A percentile compares a stretch with the other conserved stretches of the same genome.
phyloP scores from a whole-genome alignment of 2,113 vertebrate genomes.

The Pygoscelis antarcticus region DNA sequence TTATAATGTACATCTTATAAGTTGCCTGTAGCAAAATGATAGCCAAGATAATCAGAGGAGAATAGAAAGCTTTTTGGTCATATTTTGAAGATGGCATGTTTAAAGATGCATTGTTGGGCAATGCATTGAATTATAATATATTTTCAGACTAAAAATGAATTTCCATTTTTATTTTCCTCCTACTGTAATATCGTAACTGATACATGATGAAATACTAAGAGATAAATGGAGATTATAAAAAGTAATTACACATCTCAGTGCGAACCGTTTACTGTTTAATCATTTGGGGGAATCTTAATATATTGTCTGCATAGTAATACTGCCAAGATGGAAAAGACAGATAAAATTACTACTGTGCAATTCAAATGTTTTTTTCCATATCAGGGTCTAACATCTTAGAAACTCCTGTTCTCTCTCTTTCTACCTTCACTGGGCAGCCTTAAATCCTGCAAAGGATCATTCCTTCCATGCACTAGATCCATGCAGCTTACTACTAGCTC shows the following conservation, averaged over 20 bases:
- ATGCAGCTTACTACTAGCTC: background rate
- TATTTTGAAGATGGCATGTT: background rate
- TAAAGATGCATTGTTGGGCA: background rate
- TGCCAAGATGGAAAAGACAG: slow-evolving; percentile 2
- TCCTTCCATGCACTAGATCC: slow-evolving; percentile 40
- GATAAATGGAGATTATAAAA: slow-evolving; percentile 27
- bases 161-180: slow-evolving; percentile 1
- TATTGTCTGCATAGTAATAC: background rate
- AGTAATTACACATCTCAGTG: slow-evolving; percentile 21
- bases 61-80: background rate
- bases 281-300: background rate
- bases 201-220: background rate
- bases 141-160: background rate
- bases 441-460: slow-evolving; percentile 34
- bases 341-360: background rate
- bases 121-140: background rate
- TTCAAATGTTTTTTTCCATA: background rate
- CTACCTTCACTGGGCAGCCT: background rate
- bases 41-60: background rate
- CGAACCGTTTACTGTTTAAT: slow-evolving; percentile 28
- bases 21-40: slow-evolving; percentile 7
- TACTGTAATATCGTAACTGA: background rate
- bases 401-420: background rate
- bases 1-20: background rate
- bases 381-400: slow-evolving; percentile 18